phyloP scores from a whole-genome alignment of 2,797 vertebrate genomes.

The Chrosomus eos region DNA sequence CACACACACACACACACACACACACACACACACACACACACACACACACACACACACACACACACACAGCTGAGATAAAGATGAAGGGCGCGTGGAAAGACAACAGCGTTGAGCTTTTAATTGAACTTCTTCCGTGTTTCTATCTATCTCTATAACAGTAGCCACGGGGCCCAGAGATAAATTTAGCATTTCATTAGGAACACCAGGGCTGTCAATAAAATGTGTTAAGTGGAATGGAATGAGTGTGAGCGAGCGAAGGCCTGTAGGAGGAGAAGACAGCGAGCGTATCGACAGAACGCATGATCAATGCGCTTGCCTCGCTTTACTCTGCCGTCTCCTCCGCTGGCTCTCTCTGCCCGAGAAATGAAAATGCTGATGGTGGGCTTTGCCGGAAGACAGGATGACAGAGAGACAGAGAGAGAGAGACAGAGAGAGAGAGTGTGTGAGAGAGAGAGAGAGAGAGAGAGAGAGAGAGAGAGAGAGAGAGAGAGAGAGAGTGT shows the following conservation, averaged over 20 bases:
- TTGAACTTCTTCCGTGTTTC: constrained; percentile 73
- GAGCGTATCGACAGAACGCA: constrained; percentile 78
- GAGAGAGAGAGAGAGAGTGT: too few relatives aligned
- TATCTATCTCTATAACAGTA: constrained; percentile 75
- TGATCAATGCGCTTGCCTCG: constrained; percentile 77
- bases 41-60: background rate
- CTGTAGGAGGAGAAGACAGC: constrained; percentile 75
- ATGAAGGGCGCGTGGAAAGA: constrained; percentile 69
- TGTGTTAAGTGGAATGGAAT: constrained; percentile 86
- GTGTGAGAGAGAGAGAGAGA: too few relatives aligned
- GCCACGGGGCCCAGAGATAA: constrained; percentile 80
- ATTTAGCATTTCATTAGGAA: constrained; percentile 87
- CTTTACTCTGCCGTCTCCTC: constrained; percentile 25
- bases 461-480: constrained; percentile 51
- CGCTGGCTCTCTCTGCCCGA: constrained; percentile 64
- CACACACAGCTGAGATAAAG: constrained; percentile 55
- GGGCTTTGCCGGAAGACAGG: constrained; percentile 72
- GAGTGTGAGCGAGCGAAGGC: constrained; percentile 79
- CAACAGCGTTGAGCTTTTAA: constrained; percentile 66
- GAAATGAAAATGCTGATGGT: constrained; percentile 82
- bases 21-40: background rate
- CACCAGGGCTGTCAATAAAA: constrained; percentile 84
- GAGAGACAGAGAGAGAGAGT: too few relatives aligned
- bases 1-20: background rate
- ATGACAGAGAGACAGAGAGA: constrained; percentile 63